Evolutionary conservation across 2,888 invertebrate species (phyloP), one percentile per base, ranked within the genome.

Genomic region (Mylabris sibirica): DNA sequence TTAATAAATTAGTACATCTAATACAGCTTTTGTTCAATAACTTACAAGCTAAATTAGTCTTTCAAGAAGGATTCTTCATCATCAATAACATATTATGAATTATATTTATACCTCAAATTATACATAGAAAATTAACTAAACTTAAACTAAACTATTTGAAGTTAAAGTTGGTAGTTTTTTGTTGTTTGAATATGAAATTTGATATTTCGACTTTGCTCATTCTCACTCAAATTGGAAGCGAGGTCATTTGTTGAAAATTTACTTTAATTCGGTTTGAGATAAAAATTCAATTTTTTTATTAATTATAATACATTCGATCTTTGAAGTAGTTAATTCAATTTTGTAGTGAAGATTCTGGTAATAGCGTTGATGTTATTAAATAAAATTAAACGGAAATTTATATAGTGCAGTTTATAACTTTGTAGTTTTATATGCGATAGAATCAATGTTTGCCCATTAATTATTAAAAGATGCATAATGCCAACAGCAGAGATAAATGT

Each of bases 401-500:
- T 72, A 63, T 68, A 68, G 69, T 64, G 71, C 70, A 72, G 72
- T 67, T 73, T 72, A 67, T 66, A 70, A 66, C 64, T 49, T 59
- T 69, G 71, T 74, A 74, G 75, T 74, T 75, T 71, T 63, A 70
- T 67, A 64, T 72, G 71, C 72, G 75, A 74, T 75, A 74, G 72
- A 68, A 69, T 67, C 69, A 67, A 68, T 70, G 71, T 67, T 71
- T 59, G 41, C 68, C 70, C 74, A 74, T 74, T 75, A 75, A 72
- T 75, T 75, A 75, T 75, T 72, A 72, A 74, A 72, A 70, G 72
- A 70, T 65, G 70, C 72, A 72, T 71, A 68, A 72, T 75, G 75
- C 70, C 75, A 72, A 71, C 72, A 60, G 64, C 75, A 75, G 71
- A 63, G 66, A 70, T 74, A 66, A 71, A 70, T 66, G 71, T 75